These are phyloP conservation scores for Phyllopteryx taeniolatus DNA, from an alignment of 2,113 vertebrate species.

Conservation along the genomic window DNA sequence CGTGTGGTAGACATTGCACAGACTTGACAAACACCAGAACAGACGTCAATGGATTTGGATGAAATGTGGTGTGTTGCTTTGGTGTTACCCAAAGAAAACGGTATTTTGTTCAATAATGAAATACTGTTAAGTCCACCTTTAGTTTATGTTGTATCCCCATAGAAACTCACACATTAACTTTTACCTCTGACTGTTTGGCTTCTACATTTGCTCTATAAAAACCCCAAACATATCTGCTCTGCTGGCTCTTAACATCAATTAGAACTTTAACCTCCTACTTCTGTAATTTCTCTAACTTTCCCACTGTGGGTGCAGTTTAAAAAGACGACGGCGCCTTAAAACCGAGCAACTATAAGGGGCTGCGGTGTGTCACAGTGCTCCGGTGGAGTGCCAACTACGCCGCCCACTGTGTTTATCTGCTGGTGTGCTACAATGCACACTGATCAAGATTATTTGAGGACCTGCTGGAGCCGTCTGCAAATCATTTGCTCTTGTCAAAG, in stretches of 20 bases:
- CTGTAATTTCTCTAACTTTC: background rate
- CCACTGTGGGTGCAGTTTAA: conserved; percentile 12
- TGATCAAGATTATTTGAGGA: background rate
- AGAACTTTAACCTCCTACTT: too few relatives aligned
- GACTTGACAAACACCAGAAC: too few relatives aligned
- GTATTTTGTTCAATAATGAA: too few relatives aligned
- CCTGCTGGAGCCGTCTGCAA: background rate
- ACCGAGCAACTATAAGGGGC: conserved; percentile 19
- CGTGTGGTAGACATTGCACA: too few relatives aligned
- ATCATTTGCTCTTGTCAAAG: background rate
- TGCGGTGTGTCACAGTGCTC: conserved; percentile 35
- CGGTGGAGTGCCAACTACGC: conserved; percentile 31
- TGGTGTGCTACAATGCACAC: conserved; percentile 12
- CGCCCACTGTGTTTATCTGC: conserved; percentile 35
- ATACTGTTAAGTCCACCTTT: too few relatives aligned
- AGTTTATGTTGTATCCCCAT: too few relatives aligned
- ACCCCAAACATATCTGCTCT: too few relatives aligned
- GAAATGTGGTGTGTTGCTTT: too few relatives aligned
- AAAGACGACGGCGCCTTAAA: conserved; percentile 24
- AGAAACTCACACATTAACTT: background rate
- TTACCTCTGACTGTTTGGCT: background rate
- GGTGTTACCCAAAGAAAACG: too few relatives aligned
- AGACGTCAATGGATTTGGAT: too few relatives aligned
- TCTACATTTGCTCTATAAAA: background rate
- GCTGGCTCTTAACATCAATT: too few relatives aligned